Percentiles rank a stretch among this genome's conserved stretches.
Evolutionary conservation across 2,797 vertebrate species (phyloP).

Genomic region (Aplochiton taeniatus): DNA sequence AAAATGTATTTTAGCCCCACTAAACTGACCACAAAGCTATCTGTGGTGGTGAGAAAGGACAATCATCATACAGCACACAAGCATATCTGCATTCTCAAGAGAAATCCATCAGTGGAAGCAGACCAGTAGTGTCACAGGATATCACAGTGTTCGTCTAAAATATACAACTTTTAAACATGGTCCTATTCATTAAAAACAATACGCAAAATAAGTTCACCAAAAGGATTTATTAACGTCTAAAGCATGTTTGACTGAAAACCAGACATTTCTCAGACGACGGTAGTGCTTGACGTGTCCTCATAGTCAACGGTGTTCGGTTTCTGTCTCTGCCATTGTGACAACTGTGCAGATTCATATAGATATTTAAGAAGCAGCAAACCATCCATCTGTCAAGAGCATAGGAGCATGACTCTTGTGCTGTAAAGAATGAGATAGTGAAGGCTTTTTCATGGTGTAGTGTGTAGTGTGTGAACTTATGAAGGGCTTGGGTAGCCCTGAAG

Average conservation of each 20-base stretch:
- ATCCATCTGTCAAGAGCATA: constrained; percentile 64
- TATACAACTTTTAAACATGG: constrained; percentile 2
- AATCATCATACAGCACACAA: constrained; percentile 33
- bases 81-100: constrained; percentile 35
- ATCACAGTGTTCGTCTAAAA: not conserved
- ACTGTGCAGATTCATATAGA: constrained; percentile 76
- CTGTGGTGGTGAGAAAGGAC: constrained; percentile 61
- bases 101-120: not conserved
- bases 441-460: constrained; percentile 29
- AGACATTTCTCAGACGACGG: constrained; percentile 68
- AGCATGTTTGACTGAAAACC: constrained; percentile 43
- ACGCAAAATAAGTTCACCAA: no score
- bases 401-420: constrained; percentile 51
- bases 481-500: not conserved
- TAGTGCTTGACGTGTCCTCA: constrained; percentile 42
- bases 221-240: no score
- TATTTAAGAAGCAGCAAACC: constrained; percentile 74
- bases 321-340: constrained; percentile 75
- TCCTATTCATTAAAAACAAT: no score
- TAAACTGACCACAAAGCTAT: constrained; percentile 56
- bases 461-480: constrained; percentile 21
- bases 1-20: constrained; percentile 61
- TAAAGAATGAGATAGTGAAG: constrained; percentile 40
- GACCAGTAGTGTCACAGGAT: no score
- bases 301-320: constrained; percentile 69